Conservation (phyloP, 2,797 vertebrate genomes). For the Sebastes matsubarae region DNA sequence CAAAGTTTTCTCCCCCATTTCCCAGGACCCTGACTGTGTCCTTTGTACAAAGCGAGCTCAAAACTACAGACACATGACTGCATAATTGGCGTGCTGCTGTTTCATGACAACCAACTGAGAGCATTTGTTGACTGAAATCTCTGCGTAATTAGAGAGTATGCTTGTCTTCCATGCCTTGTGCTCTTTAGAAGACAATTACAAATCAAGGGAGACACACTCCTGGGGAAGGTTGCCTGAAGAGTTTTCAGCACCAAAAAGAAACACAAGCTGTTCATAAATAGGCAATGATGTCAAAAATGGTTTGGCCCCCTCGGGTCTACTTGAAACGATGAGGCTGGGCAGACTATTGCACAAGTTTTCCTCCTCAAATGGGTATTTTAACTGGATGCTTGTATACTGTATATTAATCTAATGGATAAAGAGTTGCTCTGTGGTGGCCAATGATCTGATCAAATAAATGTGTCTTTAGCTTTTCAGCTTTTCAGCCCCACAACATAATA, state of each 20-base stretch:
- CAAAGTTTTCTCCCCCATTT: constrained; percentile 23
- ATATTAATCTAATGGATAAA: neutral
- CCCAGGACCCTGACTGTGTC: constrained; percentile 13
- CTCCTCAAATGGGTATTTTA: neutral
- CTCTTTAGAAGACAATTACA: constrained; percentile 74
- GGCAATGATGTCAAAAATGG: constrained; percentile 48
- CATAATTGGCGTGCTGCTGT: constrained; percentile 67
- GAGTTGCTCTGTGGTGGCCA: neutral
- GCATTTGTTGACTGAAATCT: constrained; percentile 71
- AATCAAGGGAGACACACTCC: constrained; percentile 64
- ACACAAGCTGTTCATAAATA: constrained; percentile 51
- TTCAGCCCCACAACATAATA: neutral
- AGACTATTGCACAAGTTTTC: constrained; percentile 8
- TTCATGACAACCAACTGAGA: constrained; percentile 69
- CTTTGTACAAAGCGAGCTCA: constrained; percentile 26
- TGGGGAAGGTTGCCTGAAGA: constrained; percentile 52
- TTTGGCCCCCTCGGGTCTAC: constrained; percentile 36
- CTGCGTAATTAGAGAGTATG: constrained; percentile 63
- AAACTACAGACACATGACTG: constrained; percentile 46
- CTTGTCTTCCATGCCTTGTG: constrained; percentile 53
- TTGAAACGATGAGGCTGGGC: constrained; percentile 50
- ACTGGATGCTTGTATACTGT: neutral
- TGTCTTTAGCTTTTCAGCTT: neutral
- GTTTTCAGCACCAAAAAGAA: constrained; percentile 42
- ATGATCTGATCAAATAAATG: neutral